Conservation (phyloP, 2,797 vertebrate genomes). For the Microhierax caerulescens region DNA sequence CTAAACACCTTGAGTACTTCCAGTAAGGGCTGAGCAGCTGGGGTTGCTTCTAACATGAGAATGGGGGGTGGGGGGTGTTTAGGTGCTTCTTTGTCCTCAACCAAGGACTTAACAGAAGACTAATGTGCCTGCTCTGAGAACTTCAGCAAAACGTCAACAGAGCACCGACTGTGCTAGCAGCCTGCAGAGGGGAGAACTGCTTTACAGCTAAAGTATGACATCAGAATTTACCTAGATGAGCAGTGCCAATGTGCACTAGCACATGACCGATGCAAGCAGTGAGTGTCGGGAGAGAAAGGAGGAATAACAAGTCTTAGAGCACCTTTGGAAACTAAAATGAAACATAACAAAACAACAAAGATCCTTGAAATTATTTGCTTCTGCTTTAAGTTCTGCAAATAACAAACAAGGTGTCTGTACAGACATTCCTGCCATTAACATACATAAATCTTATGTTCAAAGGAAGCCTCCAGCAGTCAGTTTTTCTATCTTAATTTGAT, state of each 20-base stretch:
- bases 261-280: rapidly evolving
- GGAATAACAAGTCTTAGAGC: neutral
- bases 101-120: neutral
- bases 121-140: rapidly evolving
- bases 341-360: neutral
- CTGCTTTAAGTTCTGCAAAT: neutral
- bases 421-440: conserved; percentile 42
- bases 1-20: neutral
- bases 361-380: neutral
- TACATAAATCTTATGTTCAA: conserved; percentile 39
- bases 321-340: neutral
- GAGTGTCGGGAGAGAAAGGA: neutral
- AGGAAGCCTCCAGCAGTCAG: conserved; percentile 52
- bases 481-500: conserved; percentile 59
- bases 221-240: neutral
- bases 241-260: rapidly evolving
- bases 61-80: neutral
- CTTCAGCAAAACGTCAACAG: neutral
- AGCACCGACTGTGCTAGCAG: neutral
- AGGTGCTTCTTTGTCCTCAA: neutral
- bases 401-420: conserved; percentile 43
- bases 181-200: neutral
- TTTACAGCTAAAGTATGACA: neutral
- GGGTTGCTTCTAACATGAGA: neutral
- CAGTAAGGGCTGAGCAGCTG: neutral